Conservation (phyloP, 2,113 vertebrate genomes). For the Sapayoa aenigma region DNA sequence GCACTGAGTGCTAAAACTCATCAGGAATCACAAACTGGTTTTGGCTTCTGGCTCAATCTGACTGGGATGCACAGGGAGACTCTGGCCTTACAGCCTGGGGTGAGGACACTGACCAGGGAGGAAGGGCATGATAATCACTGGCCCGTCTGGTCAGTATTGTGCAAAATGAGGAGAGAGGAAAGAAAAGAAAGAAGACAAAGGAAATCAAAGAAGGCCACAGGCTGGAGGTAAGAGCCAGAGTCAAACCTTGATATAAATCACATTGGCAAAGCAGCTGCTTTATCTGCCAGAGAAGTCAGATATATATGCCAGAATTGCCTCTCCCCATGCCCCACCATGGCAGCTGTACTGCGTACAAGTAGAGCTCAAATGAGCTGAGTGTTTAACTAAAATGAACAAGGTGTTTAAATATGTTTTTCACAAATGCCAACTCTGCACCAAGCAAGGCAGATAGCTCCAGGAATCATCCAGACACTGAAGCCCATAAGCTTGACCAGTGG, state of each 20-base stretch:
- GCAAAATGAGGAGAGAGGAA: not conserved
- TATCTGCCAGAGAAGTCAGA: not conserved
- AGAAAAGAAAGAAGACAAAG: not conserved
- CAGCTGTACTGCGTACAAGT: not conserved
- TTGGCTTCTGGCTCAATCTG: accelerated
- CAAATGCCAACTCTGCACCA: not conserved
- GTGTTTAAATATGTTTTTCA: not conserved
- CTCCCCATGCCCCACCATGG: not conserved
- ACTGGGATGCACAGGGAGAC: accelerated
- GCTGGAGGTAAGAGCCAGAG: not conserved
- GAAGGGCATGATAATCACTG: not conserved
- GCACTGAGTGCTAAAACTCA: not conserved
- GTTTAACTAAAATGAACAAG: not conserved
- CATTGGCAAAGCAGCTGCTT: not conserved
- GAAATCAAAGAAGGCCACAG: not conserved
- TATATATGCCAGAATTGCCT: not conserved
- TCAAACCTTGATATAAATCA: not conserved
- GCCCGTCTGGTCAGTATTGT: not conserved
- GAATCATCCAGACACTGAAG: not conserved
- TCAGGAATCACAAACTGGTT: not conserved
- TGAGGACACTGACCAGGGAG: not conserved
- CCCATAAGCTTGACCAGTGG: not conserved
- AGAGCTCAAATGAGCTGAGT: not conserved
- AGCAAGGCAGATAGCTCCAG: not conserved
- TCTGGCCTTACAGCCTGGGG: not conserved